Evolutionary conservation across 2,888 invertebrate genomes (phyloP).

Genomic region (Cremastinae sp.): DNA sequence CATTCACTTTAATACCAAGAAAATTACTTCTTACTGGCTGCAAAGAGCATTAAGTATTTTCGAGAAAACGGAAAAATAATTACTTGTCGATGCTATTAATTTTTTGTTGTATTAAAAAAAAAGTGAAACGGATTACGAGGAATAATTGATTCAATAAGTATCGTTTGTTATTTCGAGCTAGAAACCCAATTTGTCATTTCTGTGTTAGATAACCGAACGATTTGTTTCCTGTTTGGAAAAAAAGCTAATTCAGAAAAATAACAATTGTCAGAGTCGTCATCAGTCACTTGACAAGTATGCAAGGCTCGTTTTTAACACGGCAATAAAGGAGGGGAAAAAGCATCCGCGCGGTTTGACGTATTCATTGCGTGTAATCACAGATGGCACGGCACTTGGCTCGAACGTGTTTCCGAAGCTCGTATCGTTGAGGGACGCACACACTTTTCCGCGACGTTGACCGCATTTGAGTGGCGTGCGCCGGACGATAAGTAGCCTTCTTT

Average conservation of each 20-base stretch:
- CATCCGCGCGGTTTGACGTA: constrained; percentile 14
- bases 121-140: too few relatives aligned
- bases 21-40: too few relatives aligned
- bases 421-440: constrained; percentile 35
- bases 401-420: constrained; percentile 1
- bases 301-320: neutral
- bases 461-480: constrained; percentile 61
- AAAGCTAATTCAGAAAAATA: neutral
- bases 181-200: too few relatives aligned
- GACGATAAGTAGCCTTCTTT: constrained; percentile 60
- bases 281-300: too few relatives aligned
- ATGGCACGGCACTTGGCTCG: constrained; percentile 41
- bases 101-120: too few relatives aligned
- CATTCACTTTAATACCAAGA: too few relatives aligned
- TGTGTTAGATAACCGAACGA: neutral
- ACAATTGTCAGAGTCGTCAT: constrained; percentile 4
- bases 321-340: neutral
- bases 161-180: too few relatives aligned
- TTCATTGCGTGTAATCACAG: constrained; percentile 40
- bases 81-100: too few relatives aligned
- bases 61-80: too few relatives aligned
- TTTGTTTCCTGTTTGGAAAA: neutral
- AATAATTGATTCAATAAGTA: too few relatives aligned
- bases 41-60: too few relatives aligned
- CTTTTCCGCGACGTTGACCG: constrained; percentile 36